Base-by-base conservation (phyloP, 2,888 invertebrate species). In the Phaonia tiefii region DNA sequence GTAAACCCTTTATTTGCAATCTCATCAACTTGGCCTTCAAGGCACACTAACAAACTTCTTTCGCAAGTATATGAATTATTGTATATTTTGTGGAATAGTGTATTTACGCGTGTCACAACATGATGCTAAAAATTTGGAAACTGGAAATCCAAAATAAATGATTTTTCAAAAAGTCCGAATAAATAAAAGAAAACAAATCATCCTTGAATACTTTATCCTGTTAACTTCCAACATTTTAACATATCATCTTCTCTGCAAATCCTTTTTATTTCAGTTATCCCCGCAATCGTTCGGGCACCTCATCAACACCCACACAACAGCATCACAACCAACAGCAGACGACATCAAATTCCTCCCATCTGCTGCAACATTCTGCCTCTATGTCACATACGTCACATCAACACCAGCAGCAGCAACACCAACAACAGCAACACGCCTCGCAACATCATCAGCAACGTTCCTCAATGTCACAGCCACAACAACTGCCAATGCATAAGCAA, bases 231-330 rank as follows among this genome's bases (percentile, higher is more conserved):
- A n/a, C n/a, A n/a, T n/a, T 10, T 44, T n/a, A 44, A 44, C 44
- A 44, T 44, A 2, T 44, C n/a, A n/a, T n/a, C 44, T 44, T 44
- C 44, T 44, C n/a, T n/a, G n/a, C n/a, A n/a, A n/a, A 1, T 49
- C 1, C n/a, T 58, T 11, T 10, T 7, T 10, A 26, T 72, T 72
- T 0, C 73, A 89, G 89, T 66, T 88, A 89, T 80, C 86, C 86
- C 25, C 89, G 89, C 46, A 87, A 88, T 42, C 87, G 88, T 63
- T 87, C 85, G 31, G 85, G 85, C 69, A 83, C 84, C 73, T 74
- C 84, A 69, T 85, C 85, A 66, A 74, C 84, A 60, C 80, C 84
- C 60, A 84, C 87, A 58, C 86, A 86, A 75, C 87, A 86, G 74
- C 86, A 86, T 46, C 81, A 85, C 73, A 86, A 86, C 60, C 86